A percentile compares a stretch with the other conserved stretches of the same genome.
These are phyloP conservation scores for Neogale vison DNA, from an alignment of 2,113 vertebrate species.

Conservation along the genomic window DNA sequence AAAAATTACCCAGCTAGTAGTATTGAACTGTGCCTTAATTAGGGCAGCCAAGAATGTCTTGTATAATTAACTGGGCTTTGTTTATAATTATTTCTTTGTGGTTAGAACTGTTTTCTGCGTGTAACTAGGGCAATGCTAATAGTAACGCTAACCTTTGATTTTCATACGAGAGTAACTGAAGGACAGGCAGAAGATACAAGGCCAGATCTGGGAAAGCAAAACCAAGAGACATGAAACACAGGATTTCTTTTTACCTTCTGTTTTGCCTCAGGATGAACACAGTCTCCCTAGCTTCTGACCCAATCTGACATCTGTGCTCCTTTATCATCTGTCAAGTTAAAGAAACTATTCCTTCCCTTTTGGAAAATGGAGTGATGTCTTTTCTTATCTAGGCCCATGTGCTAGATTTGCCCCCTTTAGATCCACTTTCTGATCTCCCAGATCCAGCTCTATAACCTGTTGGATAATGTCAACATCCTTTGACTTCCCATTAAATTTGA, in stretches of 20 bases:
- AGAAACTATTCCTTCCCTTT: background rate
- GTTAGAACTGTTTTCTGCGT: slow-evolving; percentile 80
- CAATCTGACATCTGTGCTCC: background rate
- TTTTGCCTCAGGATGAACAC: slow-evolving; percentile 12
- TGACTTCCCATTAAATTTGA: background rate
- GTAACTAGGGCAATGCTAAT: slow-evolving; percentile 70
- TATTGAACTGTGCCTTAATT: slow-evolving; percentile 87
- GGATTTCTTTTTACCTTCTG: background rate
- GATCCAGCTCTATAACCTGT: background rate
- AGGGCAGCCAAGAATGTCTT: slow-evolving; percentile 82
- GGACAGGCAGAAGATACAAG: background rate
- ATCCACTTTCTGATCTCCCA: background rate
- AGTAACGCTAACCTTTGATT: slow-evolving; percentile 77
- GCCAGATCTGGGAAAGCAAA: background rate
- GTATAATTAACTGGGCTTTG: slow-evolving; percentile 87
- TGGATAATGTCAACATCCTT: background rate
- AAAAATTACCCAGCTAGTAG: slow-evolving; percentile 78
- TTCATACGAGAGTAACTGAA: slow-evolving; percentile 61
- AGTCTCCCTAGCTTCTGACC: background rate
- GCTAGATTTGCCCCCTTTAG: background rate
- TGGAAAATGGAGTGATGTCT: background rate
- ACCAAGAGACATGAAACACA: background rate
- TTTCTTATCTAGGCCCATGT: background rate
- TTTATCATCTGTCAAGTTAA: background rate
- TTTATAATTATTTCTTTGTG: slow-evolving; percentile 86